A percentile compares a stretch with the other conserved stretches of the same genome.
Conservation (phyloP, 2,797 vertebrate species). For the Lacerta agilis region DNA sequence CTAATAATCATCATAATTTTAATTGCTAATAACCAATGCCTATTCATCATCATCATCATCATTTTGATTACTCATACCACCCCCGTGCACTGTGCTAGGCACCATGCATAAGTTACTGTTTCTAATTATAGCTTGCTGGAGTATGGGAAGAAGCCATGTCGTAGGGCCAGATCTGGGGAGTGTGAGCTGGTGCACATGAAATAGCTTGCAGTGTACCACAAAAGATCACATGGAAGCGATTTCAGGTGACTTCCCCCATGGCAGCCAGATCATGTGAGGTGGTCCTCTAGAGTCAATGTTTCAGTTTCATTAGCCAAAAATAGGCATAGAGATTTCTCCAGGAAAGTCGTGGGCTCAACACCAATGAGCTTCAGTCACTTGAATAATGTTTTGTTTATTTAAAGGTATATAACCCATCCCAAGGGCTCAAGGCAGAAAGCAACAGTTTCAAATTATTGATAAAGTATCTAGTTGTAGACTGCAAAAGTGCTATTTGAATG, state of each 20-base stretch:
- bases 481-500: too few species aligned
- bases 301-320: background rate
- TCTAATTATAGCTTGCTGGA: background rate
- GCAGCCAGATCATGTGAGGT: background rate
- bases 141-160: background rate
- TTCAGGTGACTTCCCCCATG: background rate
- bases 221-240: background rate
- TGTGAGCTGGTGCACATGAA: background rate
- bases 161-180: background rate
- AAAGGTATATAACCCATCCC: too few species aligned
- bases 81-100: background rate
- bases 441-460: too few species aligned
- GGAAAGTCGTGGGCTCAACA: background rate
- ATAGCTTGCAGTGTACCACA: background rate
- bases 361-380: background rate
- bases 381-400: background rate
- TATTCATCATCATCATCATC: too few species aligned
- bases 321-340: background rate
- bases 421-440: too few species aligned
- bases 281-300: background rate
- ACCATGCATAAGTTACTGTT: background rate
- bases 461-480: too few species aligned
- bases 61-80: too few species aligned
- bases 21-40: too few species aligned
- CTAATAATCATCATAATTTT: background rate